Evolutionary conservation across 2,888 invertebrate genomes (phyloP).

Genomic region (Flabesymbios commensalis): DNA sequence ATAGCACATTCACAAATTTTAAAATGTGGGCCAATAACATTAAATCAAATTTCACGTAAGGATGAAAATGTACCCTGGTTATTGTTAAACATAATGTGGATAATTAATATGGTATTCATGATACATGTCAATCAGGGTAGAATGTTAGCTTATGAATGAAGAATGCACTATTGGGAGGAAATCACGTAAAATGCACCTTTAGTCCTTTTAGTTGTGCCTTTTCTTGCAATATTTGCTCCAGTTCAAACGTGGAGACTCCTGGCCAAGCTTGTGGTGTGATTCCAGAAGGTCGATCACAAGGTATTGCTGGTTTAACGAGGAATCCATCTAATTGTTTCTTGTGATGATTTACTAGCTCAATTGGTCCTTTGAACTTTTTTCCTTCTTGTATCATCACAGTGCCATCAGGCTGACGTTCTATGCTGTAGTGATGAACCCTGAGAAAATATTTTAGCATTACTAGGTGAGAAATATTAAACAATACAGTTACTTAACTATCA

Average conservation of each 20-base stretch:
- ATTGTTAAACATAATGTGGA: too few species aligned
- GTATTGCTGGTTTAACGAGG: constrained; percentile 48
- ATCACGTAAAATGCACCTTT: constrained; percentile 12
- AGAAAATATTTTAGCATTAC: too few species aligned
- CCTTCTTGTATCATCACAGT: constrained; percentile 57
- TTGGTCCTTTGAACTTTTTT: constrained; percentile 51
- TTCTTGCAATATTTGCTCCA: constrained; percentile 48
- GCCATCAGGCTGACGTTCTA: constrained; percentile 59
- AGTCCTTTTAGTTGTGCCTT: constrained; percentile 45
- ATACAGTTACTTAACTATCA: not conserved
- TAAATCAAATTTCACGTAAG: too few species aligned
- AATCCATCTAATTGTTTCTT: constrained; percentile 49
- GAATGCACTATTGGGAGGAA: too few species aligned
- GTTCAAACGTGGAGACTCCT: constrained; percentile 56
- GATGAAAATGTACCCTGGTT: too few species aligned
- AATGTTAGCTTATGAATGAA: too few species aligned
- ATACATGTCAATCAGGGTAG: too few species aligned
- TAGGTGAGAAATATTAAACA: not conserved
- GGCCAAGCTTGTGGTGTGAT: constrained; percentile 55
- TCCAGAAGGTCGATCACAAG: constrained; percentile 48
- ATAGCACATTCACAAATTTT: too few species aligned
- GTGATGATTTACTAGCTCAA: constrained; percentile 58
- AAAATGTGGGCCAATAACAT: too few species aligned
- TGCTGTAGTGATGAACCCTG: constrained; percentile 60
- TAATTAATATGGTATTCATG: too few species aligned